Evolutionary conservation across 2,113 vertebrate genomes (phyloP).

Genomic region (Potamarius usumacintae): DNA sequence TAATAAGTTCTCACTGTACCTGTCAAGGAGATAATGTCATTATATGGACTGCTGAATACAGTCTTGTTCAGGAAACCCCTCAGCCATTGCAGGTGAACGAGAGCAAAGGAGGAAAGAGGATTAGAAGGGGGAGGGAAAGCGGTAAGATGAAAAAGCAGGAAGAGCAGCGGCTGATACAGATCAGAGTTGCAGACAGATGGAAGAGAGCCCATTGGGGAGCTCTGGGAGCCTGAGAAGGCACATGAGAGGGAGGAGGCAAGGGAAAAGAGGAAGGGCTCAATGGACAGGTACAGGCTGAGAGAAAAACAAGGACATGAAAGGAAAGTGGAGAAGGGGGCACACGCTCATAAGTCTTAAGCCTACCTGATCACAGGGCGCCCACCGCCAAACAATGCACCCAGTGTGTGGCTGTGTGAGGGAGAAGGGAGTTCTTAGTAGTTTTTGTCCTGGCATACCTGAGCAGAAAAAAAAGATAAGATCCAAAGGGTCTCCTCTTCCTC

Average conservation of each 20-base stretch:
- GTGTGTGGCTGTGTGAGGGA: constrained; percentile 37
- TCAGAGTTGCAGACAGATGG: constrained; percentile 37
- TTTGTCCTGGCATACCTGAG: constrained; percentile 44
- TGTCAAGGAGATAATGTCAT: neutral
- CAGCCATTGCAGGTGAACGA: constrained; percentile 21
- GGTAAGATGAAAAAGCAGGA: constrained; percentile 44
- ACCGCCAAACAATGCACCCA: constrained; percentile 50
- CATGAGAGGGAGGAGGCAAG: constrained; percentile 31
- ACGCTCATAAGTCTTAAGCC: constrained; percentile 44
- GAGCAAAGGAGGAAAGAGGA: constrained; percentile 13
- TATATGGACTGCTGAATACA: constrained; percentile 5
- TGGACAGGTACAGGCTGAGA: constrained; percentile 36
- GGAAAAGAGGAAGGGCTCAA: constrained; percentile 34
- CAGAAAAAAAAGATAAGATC: constrained; percentile 49
- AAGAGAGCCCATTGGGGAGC: constrained; percentile 33
- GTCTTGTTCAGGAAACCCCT: neutral
- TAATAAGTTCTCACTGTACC: constrained; percentile 6
- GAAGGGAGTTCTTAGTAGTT: constrained; percentile 27
- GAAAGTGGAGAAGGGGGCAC: constrained; percentile 51
- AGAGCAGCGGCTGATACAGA: constrained; percentile 44
- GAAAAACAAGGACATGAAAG: constrained; percentile 53
- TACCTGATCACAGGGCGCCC: constrained; percentile 54
- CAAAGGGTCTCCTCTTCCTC: constrained; percentile 37
- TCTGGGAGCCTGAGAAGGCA: constrained; percentile 35
- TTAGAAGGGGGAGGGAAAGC: constrained; percentile 18